phyloP scores from a whole-genome alignment of 2,797 vertebrate species.

The Mustela erminea region DNA sequence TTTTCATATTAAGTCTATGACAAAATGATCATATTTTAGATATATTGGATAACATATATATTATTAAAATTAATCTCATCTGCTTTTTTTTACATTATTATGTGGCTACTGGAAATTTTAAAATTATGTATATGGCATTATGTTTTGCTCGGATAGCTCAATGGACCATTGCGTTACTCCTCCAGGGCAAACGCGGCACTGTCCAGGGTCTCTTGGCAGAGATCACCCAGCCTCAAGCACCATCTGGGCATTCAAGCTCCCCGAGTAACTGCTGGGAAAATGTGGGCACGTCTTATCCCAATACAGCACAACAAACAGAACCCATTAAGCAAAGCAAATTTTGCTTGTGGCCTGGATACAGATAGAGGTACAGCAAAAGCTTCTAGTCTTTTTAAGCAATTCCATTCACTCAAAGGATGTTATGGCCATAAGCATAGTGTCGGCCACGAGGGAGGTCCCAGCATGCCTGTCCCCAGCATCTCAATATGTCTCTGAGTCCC shows the following conservation, averaged over 20 bases:
- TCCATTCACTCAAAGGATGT: background rate
- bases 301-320: conserved; percentile 21
- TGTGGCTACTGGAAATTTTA: background rate
- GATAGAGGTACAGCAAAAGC: background rate
- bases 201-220: background rate
- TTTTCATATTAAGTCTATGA: background rate
- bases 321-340: conserved; percentile 35
- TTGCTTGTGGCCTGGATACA: background rate
- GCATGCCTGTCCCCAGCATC: background rate
- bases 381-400: conserved; percentile 41
- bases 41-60: background rate
- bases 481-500: background rate
- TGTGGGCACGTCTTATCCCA: background rate
- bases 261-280: background rate
- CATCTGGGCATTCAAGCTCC: background rate
- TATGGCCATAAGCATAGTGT: background rate
- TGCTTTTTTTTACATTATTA: background rate
- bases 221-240: background rate
- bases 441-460: background rate
- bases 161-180: background rate
- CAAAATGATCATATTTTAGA: conserved; percentile 18
- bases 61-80: background rate
- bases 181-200: background rate
- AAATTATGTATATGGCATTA: background rate
- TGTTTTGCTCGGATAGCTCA: background rate